Evolutionary conservation across 2,797 vertebrate species (phyloP).

Genomic region (Oreochromis mossambicus): DNA sequence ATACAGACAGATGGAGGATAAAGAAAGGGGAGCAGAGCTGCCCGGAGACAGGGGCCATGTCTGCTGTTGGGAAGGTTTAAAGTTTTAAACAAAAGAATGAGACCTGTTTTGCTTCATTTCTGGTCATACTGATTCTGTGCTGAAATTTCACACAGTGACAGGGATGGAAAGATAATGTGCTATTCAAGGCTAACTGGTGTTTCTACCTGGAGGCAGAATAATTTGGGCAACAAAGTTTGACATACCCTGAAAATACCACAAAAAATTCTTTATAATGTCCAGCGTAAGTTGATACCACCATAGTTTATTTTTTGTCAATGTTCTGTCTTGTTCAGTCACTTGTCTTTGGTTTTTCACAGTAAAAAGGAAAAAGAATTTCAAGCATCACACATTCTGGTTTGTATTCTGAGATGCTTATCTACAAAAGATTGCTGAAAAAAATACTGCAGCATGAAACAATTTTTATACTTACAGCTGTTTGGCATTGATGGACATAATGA

Average conservation of each 20-base stretch:
- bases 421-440: not conserved
- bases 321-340: not conserved
- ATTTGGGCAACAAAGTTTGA: not conserved
- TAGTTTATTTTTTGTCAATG: not conserved
- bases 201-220: not conserved
- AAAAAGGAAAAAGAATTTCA: rapidly evolving
- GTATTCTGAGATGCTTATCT: not conserved
- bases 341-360: not conserved
- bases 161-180: not conserved
- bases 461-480: constrained; percentile 76
- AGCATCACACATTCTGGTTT: not conserved
- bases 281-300: not conserved
- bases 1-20: not conserved
- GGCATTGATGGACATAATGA: not conserved
- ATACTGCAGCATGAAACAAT: not conserved
- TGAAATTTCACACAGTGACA: not conserved
- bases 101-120: not conserved
- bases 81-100: not conserved
- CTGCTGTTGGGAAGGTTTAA: not conserved
- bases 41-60: rapidly evolving
- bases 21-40: not conserved
- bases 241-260: not conserved
- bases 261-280: not conserved
- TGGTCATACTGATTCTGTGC: not conserved
- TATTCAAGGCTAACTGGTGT: not conserved